Conservation (phyloP, 1,140 invertebrate species). For the Drosophila navojoa region DNA sequence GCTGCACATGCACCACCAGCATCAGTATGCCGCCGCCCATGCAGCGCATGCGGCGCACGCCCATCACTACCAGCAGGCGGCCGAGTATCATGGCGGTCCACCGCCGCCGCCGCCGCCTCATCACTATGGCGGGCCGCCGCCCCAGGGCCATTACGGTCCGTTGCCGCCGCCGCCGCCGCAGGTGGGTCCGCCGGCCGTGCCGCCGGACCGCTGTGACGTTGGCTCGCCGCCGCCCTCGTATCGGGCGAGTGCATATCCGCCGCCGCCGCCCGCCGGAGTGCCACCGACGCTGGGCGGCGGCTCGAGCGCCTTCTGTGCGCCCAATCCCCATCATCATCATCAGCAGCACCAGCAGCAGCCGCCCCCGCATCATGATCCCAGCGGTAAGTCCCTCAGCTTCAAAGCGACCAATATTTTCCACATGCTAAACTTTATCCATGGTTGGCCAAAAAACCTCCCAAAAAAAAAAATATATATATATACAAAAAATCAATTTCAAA, state of each 20-base stretch:
- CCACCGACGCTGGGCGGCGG: conserved; percentile 70
- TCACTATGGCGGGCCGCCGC: conserved; percentile 48
- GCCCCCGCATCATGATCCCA: conserved; percentile 74
- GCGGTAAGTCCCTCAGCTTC: conserved; percentile 60
- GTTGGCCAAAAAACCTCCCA: conserved; percentile 3
- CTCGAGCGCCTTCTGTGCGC: conserved; percentile 77
- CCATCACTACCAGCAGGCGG: conserved; percentile 70
- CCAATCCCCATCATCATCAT: conserved; percentile 72
- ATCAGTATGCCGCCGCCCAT: conserved; percentile 58
- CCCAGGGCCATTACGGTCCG: conserved; percentile 55
- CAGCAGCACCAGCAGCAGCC: conserved; percentile 65
- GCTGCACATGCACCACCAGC: conserved; percentile 63
- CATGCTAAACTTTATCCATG: conserved; percentile 26
- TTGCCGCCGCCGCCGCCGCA: conserved; percentile 53
- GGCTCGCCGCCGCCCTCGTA: conserved; percentile 79
- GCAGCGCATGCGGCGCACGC: conserved; percentile 48
- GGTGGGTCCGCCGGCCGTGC: conserved; percentile 53
- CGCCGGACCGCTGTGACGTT: conserved; percentile 71
- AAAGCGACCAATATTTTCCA: conserved; percentile 16
- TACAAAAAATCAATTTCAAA: conserved; percentile 6
- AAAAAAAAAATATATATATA: conserved; percentile 17
- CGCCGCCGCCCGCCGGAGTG: conserved; percentile 44
- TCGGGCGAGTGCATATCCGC: conserved; percentile 67
- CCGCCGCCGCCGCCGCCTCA: conserved; percentile 51
- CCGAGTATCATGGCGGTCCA: conserved; percentile 63